Percentiles rank a stretch among this genome's conserved stretches.
These are phyloP conservation scores for Halcyon malimbica DNA, from an alignment of 2,113 vertebrate genomes.

Conservation along the genomic window DNA sequence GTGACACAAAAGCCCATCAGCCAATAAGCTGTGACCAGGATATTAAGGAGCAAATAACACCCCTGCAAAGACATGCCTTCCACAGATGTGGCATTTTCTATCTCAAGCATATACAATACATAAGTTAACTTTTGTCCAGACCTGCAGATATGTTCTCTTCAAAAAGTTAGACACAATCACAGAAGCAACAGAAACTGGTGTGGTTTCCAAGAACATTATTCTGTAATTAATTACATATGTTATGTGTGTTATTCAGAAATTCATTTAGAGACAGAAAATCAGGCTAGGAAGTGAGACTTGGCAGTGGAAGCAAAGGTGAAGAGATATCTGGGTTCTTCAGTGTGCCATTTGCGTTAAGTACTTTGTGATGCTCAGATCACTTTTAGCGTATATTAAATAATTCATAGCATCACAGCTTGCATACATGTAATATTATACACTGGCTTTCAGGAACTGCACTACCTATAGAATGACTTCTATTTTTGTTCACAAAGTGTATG, in stretches of 20 bases:
- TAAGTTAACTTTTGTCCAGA: neutral
- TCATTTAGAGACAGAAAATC: neutral
- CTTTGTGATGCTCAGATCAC: neutral
- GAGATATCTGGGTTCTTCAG: neutral
- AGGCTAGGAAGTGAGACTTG: neutral
- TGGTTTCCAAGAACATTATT: neutral
- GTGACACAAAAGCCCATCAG: conserved; percentile 7
- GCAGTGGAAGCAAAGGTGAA: neutral
- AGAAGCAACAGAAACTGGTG: neutral
- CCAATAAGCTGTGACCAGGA: neutral
- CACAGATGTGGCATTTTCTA: neutral
- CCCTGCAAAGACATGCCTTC: neutral
- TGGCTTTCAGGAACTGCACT: conserved; percentile 24
- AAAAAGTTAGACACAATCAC: neutral
- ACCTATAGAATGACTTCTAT: conserved; percentile 17
- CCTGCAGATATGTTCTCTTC: neutral
- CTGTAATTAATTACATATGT: neutral
- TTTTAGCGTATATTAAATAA: neutral
- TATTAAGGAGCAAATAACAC: neutral
- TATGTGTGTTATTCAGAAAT: neutral
- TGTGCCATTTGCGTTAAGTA: neutral
- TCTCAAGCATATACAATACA: neutral
- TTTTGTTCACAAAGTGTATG: conserved; percentile 8
- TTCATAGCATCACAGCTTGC: neutral
- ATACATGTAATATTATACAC: neutral